Evolutionary conservation across 2,797 vertebrate genomes (phyloP).

Genomic region (Bryconaethiops microstoma): DNA sequence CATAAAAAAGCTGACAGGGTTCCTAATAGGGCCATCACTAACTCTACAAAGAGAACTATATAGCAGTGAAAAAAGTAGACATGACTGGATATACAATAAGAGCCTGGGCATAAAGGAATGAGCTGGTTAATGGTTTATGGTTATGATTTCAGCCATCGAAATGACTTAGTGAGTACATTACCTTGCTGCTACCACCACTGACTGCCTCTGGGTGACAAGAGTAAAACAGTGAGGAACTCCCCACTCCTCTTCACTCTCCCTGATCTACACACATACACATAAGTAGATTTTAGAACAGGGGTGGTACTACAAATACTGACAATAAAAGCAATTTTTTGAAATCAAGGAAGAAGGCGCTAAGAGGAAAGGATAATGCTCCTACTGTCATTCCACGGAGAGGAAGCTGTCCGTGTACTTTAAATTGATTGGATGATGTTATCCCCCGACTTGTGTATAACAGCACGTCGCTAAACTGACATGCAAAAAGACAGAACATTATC

Average conservation of each 20-base stretch:
- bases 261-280: slow-evolving; percentile 76
- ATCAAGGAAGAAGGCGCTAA: not conserved
- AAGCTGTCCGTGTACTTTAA: slow-evolving; percentile 94
- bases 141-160: not conserved
- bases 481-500: slow-evolving; percentile 11
- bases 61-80: not conserved
- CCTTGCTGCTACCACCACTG: slow-evolving; percentile 93
- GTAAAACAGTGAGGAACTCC: slow-evolving; percentile 95
- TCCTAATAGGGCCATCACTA: not conserved
- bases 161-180: slow-evolving; percentile 62
- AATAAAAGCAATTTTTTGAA: not conserved
- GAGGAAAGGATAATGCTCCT: slow-evolving; percentile 63
- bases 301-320: not conserved
- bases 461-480: slow-evolving; percentile 88
- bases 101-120: not conserved
- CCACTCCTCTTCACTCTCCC: slow-evolving; percentile 97
- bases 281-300: not conserved
- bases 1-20: not conserved
- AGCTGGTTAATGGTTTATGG: no score
- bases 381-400: slow-evolving; percentile 93
- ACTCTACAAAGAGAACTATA: not conserved
- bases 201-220: slow-evolving; percentile 88
- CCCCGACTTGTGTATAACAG: slow-evolving; percentile 95
- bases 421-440: slow-evolving; percentile 92
- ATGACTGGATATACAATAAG: not conserved